A percentile compares a stretch with the other conserved stretches of the same genome.
phyloP scores from a whole-genome alignment of 2,113 vertebrate genomes.

The Pica pica region DNA sequence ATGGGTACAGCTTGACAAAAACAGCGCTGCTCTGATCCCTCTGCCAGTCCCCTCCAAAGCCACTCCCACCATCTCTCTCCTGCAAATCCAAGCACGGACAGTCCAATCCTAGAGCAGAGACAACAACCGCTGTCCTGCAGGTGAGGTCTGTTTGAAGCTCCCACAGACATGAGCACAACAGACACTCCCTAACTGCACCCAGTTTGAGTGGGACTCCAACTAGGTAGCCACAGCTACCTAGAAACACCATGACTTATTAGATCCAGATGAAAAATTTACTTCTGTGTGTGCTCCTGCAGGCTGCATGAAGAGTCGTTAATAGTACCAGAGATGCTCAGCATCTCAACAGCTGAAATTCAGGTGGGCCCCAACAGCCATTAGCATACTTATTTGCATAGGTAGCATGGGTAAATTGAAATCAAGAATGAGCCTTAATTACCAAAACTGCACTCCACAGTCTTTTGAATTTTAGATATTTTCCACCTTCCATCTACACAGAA shows the following conservation, averaged over 20 bases:
- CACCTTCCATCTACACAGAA: background rate
- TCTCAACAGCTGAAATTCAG: background rate
- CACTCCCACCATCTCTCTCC: background rate
- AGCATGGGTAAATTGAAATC: background rate
- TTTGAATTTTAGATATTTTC: background rate
- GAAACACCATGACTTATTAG: background rate
- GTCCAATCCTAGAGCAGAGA: background rate
- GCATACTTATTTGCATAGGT: background rate
- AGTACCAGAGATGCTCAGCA: background rate
- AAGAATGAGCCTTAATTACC: background rate
- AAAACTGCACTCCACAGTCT: background rate
- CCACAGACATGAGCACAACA: rapidly evolving
- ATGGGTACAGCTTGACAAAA: background rate
- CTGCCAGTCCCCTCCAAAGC: background rate
- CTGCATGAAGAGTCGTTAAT: background rate
- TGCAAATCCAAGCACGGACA: background rate
- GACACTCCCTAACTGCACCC: background rate
- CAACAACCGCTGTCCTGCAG: background rate
- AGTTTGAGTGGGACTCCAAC: background rate
- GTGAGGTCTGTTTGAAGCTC: background rate
- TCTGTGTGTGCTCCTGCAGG: background rate
- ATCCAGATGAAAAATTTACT: background rate
- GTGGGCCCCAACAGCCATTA: background rate
- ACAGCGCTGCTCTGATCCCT: rapidly evolving
- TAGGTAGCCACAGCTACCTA: background rate